Evolutionary conservation across 1,140 invertebrate species (phyloP).

Genomic region (Neuroterus valhalla): DNA sequence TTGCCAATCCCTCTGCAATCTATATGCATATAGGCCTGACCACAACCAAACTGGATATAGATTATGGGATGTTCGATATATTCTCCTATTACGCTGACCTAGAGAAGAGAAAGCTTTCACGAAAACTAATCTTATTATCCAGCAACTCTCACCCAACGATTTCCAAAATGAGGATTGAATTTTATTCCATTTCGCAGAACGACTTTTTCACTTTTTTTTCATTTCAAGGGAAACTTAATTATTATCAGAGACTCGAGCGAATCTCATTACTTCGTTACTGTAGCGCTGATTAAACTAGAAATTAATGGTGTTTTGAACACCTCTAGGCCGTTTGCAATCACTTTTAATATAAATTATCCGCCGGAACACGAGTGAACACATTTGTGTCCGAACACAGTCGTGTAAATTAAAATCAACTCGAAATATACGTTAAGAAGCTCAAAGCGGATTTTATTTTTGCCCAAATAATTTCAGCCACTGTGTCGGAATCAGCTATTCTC

Average conservation of each 20-base stretch:
- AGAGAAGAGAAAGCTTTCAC: slow-evolving; percentile 18
- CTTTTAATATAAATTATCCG: background rate
- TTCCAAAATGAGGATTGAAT: slow-evolving; percentile 19
- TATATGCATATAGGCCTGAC: background rate
- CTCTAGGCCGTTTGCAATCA: slow-evolving; percentile 16
- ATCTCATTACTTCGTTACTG: slow-evolving; percentile 27
- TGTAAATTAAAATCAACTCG: too few species aligned
- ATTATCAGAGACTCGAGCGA: slow-evolving; percentile 16
- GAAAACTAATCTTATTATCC: slow-evolving; percentile 22
- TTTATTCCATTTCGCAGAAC: background rate
- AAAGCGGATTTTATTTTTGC: too few species aligned
- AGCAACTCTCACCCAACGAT: background rate
- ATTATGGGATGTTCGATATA: background rate
- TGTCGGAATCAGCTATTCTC: too few species aligned
- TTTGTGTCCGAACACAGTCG: too few species aligned
- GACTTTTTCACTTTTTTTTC: background rate
- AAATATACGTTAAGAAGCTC: too few species aligned
- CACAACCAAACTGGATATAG: slow-evolving; percentile 13
- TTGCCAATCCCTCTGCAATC: background rate
- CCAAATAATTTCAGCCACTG: too few species aligned
- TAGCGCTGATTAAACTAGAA: slow-evolving; percentile 10
- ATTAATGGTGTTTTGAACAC: slow-evolving; percentile 22
- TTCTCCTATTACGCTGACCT: background rate
- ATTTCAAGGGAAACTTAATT: slow-evolving; percentile 8
- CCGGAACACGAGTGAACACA: too few species aligned